phyloP scores from a whole-genome alignment of 2,113 vertebrate genomes.

The Oceanites oceanicus region DNA sequence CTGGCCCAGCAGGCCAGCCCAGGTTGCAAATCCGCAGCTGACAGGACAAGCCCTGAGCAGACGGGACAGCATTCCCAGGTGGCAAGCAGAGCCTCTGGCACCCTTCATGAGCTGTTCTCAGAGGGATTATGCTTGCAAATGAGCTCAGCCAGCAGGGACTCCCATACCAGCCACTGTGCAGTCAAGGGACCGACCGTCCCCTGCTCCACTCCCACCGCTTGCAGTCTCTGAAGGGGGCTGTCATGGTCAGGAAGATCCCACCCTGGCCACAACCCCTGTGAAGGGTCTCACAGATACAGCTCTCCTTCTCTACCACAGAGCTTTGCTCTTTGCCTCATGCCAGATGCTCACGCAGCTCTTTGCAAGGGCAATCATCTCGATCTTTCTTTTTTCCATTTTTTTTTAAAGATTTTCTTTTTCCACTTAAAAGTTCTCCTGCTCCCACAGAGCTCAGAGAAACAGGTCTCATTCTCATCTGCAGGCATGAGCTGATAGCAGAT shows the following conservation, averaged over 20 bases:
- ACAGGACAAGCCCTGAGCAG: conserved; percentile 33
- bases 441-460: neutral
- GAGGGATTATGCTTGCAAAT: conserved; percentile 15
- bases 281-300: neutral
- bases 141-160: neutral
- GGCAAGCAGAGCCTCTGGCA: conserved; percentile 21
- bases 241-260: neutral
- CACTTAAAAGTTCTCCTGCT: neutral
- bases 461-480: neutral
- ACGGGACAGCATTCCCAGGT: neutral
- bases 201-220: neutral
- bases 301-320: neutral
- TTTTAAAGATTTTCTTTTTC: neutral
- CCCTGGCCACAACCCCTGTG: neutral
- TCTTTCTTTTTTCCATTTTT: neutral
- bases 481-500: neutral
- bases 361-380: neutral
- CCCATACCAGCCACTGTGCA: neutral
- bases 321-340: neutral
- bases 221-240: neutral
- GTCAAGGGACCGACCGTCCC: neutral
- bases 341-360: neutral
- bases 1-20: conserved; percentile 35
- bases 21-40: conserved; percentile 41
- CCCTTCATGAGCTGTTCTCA: neutral